Evolutionary conservation across 2,113 vertebrate species (phyloP).

Genomic region (Pholis gunnellus): DNA sequence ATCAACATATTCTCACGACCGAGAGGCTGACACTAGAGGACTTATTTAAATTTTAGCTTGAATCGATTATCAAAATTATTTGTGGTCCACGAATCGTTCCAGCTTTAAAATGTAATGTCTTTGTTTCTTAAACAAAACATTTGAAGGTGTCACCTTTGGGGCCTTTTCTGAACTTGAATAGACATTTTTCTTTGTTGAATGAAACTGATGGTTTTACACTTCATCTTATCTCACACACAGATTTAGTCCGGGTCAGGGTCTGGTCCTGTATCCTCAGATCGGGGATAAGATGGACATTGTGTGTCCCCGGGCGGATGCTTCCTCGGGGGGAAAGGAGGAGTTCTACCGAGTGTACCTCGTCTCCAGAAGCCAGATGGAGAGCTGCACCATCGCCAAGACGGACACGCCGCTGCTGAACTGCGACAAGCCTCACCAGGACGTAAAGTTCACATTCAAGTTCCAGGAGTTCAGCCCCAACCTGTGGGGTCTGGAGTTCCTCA

Average conservation of each 20-base stretch:
- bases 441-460: slow-evolving; percentile 99
- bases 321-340: slow-evolving; percentile 89
- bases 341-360: slow-evolving; percentile 98
- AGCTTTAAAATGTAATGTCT: neutral
- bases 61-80: neutral
- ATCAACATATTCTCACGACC: neutral
- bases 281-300: slow-evolving; percentile 99
- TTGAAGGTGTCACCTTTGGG: neutral
- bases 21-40: neutral
- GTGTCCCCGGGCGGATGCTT: slow-evolving; percentile 92
- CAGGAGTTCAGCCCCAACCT: slow-evolving; percentile 99
- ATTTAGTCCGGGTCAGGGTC: slow-evolving; percentile 92
- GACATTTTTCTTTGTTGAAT: neutral
- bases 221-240: slow-evolving; percentile 72
- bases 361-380: slow-evolving; percentile 93
- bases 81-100: neutral
- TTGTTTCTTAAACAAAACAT: neutral
- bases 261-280: slow-evolving; percentile 97
- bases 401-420: slow-evolving; percentile 96
- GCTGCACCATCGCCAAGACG: slow-evolving; percentile 90
- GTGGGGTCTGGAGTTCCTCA: slow-evolving; percentile 98
- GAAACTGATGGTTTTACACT: neutral
- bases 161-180: neutral
- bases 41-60: neutral
- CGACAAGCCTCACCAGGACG: slow-evolving; percentile 94